A percentile compares a stretch with the other conserved stretches of the same genome.
Conservation (phyloP, 2,888 invertebrate genomes). For the Phalera bucephala region DNA sequence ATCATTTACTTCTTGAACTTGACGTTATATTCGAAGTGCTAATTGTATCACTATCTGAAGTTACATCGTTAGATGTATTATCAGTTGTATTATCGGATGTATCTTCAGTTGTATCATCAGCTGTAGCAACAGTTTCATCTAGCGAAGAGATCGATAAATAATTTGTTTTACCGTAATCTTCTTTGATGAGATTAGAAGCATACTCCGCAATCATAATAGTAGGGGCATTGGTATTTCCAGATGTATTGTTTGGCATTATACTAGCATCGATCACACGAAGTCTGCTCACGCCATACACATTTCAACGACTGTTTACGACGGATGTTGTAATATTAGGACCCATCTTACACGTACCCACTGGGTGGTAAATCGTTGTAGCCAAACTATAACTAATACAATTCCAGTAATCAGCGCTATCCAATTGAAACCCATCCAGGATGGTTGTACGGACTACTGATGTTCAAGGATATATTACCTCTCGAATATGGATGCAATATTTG, state of each 20-base stretch:
- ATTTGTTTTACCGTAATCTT: not conserved
- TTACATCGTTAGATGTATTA: no score
- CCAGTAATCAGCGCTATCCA: not conserved
- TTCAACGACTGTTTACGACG: not conserved
- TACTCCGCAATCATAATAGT: not conserved
- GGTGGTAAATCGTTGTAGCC: not conserved
- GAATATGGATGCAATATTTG: not conserved
- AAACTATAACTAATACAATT: not conserved
- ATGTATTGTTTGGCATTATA: not conserved
- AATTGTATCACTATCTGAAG: no score
- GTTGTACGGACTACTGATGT: not conserved
- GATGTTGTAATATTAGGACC: not conserved
- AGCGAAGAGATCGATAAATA: no score
- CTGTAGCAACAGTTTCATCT: no score
- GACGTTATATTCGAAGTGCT: no score
- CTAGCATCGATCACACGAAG: no score
- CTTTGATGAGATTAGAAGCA: not conserved
- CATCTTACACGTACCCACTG: not conserved
- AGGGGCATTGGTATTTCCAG: not conserved
- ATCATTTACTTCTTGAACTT: no score
- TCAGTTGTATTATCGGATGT: no score
- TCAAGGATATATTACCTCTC: not conserved
- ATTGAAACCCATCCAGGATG: not conserved
- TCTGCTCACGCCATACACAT: not conserved
- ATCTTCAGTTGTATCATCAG: no score